These are phyloP conservation scores for Excalfactoria chinensis DNA, from an alignment of 2,113 vertebrate genomes.

Conservation along the genomic window DNA sequence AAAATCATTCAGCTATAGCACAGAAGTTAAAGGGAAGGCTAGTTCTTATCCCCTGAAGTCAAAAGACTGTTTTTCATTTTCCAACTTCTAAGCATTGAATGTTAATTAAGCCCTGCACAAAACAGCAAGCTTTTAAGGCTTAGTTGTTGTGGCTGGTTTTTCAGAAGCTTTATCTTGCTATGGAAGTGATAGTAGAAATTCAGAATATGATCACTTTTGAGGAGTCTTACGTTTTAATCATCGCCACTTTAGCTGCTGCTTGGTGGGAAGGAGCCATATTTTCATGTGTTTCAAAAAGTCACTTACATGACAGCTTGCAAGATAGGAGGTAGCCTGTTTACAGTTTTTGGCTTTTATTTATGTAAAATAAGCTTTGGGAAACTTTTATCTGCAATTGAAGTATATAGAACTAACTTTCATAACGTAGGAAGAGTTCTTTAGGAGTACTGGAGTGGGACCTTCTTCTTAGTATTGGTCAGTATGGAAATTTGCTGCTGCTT, in stretches of 20 bases:
- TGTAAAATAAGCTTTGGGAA: neutral
- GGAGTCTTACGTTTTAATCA: neutral
- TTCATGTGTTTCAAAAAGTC: neutral
- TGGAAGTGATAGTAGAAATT: neutral
- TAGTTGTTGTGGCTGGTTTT: neutral
- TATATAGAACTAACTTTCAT: neutral
- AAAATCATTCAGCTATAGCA: neutral
- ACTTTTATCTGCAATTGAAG: neutral
- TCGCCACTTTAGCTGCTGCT: neutral
- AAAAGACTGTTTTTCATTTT: neutral
- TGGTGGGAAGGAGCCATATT: neutral
- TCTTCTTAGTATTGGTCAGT: neutral
- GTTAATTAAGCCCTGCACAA: neutral
- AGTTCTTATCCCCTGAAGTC: neutral
- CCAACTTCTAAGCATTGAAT: neutral
- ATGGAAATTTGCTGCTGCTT: constrained; percentile 79
- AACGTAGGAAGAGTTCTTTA: neutral
- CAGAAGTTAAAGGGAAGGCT: neutral
- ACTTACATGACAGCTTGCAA: neutral
- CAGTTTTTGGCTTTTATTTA: neutral
- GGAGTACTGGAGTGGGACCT: neutral
- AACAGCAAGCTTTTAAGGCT: neutral
- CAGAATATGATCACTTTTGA: neutral
- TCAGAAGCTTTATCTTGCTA: neutral
- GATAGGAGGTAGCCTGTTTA: neutral